Percentiles rank a stretch among this genome's conserved stretches.
Conservation (phyloP, 2,113 vertebrate genomes). For the Thomomys bottae region DNA sequence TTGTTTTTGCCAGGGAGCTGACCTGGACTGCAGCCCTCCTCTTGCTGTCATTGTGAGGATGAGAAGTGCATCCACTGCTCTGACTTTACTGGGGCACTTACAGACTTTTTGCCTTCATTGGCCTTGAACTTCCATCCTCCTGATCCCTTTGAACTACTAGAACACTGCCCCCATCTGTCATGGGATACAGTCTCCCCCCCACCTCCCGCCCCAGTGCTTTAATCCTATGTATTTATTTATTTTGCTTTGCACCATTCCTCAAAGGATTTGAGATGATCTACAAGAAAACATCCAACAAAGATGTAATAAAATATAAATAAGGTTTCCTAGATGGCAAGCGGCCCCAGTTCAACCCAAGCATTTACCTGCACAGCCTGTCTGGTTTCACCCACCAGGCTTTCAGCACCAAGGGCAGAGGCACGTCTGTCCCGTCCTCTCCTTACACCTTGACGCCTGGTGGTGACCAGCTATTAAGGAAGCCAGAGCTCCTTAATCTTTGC, state of each 20-base stretch:
- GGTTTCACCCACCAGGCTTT: no score
- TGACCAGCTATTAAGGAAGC: not conserved
- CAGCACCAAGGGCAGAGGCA: not conserved
- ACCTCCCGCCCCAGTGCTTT: no score
- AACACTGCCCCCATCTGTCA: not conserved
- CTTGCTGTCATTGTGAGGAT: no score
- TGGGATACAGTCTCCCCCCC: not conserved
- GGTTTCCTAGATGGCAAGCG: not conserved
- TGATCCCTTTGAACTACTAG: not conserved
- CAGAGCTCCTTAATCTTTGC: not conserved
- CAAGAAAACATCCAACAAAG: slow-evolving; percentile 53
- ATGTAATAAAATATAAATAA: slow-evolving; percentile 53
- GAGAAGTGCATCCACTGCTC: no score
- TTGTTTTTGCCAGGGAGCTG: no score
- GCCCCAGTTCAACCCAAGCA: no score
- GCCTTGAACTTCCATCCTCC: no score
- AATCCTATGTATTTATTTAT: slow-evolving; percentile 17
- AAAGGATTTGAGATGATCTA: slow-evolving; percentile 43
- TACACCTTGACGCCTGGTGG: not conserved
- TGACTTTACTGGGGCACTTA: no score
- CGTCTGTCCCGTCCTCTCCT: not conserved
- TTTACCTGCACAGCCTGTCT: not conserved
- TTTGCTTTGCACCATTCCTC: slow-evolving; percentile 50
- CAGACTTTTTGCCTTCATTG: no score
- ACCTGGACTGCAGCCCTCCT: no score